These are phyloP conservation scores for Copsychus sechellarum DNA, from an alignment of 2,113 vertebrate species.

Conservation along the genomic window DNA sequence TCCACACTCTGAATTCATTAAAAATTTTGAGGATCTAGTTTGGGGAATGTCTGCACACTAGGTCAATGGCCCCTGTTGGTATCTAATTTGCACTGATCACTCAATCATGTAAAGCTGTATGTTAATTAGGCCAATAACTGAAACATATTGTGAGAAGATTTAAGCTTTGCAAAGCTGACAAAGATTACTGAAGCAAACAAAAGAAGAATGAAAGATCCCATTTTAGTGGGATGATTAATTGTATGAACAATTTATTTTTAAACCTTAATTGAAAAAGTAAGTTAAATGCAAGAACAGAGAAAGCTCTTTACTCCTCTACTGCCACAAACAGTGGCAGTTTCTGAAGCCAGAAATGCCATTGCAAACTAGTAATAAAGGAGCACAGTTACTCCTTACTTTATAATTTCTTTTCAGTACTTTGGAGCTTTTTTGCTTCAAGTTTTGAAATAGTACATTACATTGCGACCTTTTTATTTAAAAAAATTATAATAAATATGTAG, in stretches of 20 bases:
- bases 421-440: neutral
- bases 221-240: neutral
- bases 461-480: neutral
- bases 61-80: neutral
- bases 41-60: neutral
- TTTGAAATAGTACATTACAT: neutral
- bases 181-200: slow-evolving; percentile 5
- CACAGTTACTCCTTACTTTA: neutral
- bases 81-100: neutral
- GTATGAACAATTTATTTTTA: neutral
- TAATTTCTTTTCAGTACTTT: neutral
- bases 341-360: neutral
- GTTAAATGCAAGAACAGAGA: neutral
- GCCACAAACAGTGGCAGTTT: neutral
- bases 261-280: neutral
- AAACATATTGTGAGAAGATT: neutral
- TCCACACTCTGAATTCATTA: neutral
- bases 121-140: slow-evolving; percentile 6
- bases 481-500: neutral
- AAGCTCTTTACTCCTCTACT: neutral
- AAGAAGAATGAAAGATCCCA: neutral
- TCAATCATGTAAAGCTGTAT: neutral
- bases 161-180: neutral
- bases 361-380: neutral
- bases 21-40: neutral